Evolutionary conservation across 1,140 invertebrate genomes (phyloP), one percentile per base, ranked within the genome.

Genomic region (Drosophila kurseongensis): DNA sequence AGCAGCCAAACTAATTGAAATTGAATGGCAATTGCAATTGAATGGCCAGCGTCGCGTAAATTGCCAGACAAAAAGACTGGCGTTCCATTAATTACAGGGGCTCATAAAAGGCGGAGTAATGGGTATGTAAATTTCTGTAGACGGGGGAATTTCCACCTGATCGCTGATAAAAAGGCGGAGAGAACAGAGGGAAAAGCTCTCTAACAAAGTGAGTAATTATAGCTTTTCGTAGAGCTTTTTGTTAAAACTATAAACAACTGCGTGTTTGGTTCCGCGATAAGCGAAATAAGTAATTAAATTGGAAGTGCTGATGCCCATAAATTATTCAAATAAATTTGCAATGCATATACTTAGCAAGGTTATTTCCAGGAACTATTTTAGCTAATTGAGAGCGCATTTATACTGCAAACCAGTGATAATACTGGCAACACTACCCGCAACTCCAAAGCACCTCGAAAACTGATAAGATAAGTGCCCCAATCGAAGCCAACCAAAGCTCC

Each of bases 401-500:
- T 16, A 45, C 7, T 8, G 5, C 29, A 32, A 5, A 9, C n/a
- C 23, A 44, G n/a, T 42, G 7, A 45, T n/a, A 29, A 32, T 14
- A 10, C 48, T 16, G 5, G 13, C 45, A 52, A 45, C 5, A 42
- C 9, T 56, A 32, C 61, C 10, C 45, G 27, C 65, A 42, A 51
- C 65, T 66, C 16, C 65, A 66, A 68, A 66, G 61, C 60, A 16
- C 36, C 40, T 38, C n/a, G 12, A 18, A 6, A 12, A 14, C 23
- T 54, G 83, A 86, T 86, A 86, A 86, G 83, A 86, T 86, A 86
- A 65, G 27, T 2, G 44, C 16, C n/a, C 35, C 41, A 51, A 75
- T 75, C 69, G 48, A 60, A 56, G 23, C 35, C 23, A 56, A 35
- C 41, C 51, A 56, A 61, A 84, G n/a, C 27, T 44, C 61, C 4